Evolutionary conservation across 2,888 invertebrate genomes (phyloP).

Genomic region (Pteria penguin): DNA sequence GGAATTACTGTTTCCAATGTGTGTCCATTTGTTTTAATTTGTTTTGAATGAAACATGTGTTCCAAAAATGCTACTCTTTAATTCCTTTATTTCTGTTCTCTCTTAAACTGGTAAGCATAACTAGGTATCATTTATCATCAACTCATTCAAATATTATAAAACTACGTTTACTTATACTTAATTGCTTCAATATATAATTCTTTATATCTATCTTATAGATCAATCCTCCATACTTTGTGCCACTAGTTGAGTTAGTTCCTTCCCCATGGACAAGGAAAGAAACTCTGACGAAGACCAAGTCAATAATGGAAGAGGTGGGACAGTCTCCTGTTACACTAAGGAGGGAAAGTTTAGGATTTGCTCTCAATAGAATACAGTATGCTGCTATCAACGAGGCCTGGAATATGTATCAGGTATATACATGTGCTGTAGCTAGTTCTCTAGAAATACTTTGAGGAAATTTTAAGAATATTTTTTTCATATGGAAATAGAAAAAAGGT

Average conservation of each 20-base stretch:
- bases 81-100: too few relatives aligned
- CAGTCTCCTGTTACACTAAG: slow-evolving; percentile 93
- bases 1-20: too few relatives aligned
- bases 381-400: slow-evolving; percentile 96
- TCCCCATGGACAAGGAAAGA: slow-evolving; percentile 94
- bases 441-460: too few relatives aligned
- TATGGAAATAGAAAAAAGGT: too few relatives aligned
- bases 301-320: slow-evolving; percentile 92
- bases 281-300: slow-evolving; percentile 87
- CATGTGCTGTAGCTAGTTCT: background rate
- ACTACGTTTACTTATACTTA: too few relatives aligned
- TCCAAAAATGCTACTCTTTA: too few relatives aligned
- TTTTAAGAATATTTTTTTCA: background rate
- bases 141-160: too few relatives aligned
- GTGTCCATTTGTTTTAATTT: too few relatives aligned
- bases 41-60: too few relatives aligned
- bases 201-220: slow-evolving; percentile 82
- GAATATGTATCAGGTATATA: slow-evolving; percentile 86
- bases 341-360: slow-evolving; percentile 95
- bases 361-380: slow-evolving; percentile 96
- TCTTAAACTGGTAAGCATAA: too few relatives aligned
- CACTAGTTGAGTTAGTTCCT: slow-evolving; percentile 95
- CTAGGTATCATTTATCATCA: too few relatives aligned
- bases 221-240: slow-evolving; percentile 97
- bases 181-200: too few relatives aligned